phyloP scores from a whole-genome alignment of 2,888 invertebrate species.

The Pyralis farinalis region DNA sequence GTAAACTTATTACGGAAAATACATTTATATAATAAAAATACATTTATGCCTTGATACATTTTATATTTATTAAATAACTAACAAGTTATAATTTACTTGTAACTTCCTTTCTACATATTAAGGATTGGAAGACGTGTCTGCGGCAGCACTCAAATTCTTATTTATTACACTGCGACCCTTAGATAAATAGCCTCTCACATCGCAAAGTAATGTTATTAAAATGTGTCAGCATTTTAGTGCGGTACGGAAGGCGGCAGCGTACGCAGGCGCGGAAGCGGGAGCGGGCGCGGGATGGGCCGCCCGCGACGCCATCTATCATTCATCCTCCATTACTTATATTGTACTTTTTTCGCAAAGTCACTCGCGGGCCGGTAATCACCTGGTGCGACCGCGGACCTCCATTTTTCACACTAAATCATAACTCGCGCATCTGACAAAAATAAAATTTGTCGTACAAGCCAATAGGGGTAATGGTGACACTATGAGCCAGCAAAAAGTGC shows the following conservation, averaged over 20 bases:
- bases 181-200: constrained; percentile 75
- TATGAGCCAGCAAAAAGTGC: constrained; percentile 58
- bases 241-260: constrained; percentile 29
- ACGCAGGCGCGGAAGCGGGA: constrained; percentile 39
- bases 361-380: constrained; percentile 80
- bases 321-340: constrained; percentile 81
- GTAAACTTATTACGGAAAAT: no score
- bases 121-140: constrained; percentile 65
- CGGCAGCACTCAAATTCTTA: constrained; percentile 68
- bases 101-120: constrained; percentile 56
- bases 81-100: no score
- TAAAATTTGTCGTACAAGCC: constrained; percentile 79
- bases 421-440: constrained; percentile 77
- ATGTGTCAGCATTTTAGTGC: constrained; percentile 77
- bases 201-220: constrained; percentile 78
- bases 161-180: constrained; percentile 69
- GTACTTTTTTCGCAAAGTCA: constrained; percentile 80
- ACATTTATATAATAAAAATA: no score
- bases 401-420: constrained; percentile 80
- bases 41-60: no score
- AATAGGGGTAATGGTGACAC: constrained; percentile 71
- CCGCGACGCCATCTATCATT: constrained; percentile 75
- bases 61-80: no score
- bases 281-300: constrained; percentile 38
- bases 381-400: constrained; percentile 73